Evolutionary conservation across 2,113 vertebrate genomes (phyloP).

Genomic region (Hoplias malabaricus): DNA sequence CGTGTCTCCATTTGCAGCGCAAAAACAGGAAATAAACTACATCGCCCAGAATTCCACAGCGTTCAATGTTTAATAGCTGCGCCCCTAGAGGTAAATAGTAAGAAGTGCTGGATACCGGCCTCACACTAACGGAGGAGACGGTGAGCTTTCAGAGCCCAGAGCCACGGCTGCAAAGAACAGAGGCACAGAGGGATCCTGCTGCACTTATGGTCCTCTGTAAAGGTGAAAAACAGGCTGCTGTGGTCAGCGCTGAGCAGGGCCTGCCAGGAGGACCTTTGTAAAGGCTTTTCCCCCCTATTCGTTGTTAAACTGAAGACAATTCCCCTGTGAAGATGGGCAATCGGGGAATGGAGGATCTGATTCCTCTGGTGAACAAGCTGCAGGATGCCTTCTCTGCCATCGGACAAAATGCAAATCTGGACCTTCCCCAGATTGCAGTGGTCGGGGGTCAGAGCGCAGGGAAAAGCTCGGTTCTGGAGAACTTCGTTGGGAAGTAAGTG

Average conservation of each 20-base stretch:
- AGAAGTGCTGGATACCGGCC: neutral
- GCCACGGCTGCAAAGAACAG: neutral
- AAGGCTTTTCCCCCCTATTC: constrained; percentile 35
- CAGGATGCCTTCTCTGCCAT: constrained; percentile 93
- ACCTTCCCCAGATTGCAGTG: constrained; percentile 95
- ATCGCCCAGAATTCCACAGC: neutral
- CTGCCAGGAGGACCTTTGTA: neutral
- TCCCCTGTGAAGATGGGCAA: constrained; percentile 80
- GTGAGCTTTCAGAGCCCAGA: neutral
- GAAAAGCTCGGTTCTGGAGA: constrained; percentile 96
- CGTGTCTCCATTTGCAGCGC: no score
- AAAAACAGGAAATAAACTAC: neutral
- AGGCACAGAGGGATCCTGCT: neutral
- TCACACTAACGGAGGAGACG: neutral
- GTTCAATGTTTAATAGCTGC: neutral
- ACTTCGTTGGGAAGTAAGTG: constrained; percentile 92
- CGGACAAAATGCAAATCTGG: constrained; percentile 88
- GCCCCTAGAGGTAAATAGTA: neutral
- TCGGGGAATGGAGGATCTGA: constrained; percentile 95
- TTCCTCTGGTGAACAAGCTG: constrained; percentile 89
- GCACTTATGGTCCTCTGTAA: neutral
- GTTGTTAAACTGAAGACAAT: neutral
- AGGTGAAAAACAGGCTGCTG: neutral
- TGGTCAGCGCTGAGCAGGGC: neutral
- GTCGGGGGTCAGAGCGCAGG: constrained; percentile 95